Evolutionary conservation across 2,797 vertebrate genomes (phyloP), one percentile per base, ranked within the genome.

Genomic region (Melanotaenia boesemani): DNA sequence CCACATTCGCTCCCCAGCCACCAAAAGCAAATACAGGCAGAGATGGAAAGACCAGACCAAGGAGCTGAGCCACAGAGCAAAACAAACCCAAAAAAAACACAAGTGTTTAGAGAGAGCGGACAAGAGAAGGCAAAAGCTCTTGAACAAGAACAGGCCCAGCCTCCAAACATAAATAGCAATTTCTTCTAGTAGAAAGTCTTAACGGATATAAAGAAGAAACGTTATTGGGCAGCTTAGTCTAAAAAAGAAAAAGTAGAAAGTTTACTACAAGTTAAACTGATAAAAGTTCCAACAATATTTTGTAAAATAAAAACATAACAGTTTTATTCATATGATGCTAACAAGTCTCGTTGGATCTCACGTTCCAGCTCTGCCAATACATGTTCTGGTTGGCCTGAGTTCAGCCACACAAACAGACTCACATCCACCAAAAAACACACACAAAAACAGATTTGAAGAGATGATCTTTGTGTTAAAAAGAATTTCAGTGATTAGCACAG

Each of bases 21-120:
- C 92, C 92, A 89, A 77, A 91, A 91, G 90, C 91, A 88, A 87
- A 90, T 89, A 89, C 85, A 92, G 92, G 91, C 91, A 93, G 92
- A 91, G 91, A 76, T 84, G 85, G 88, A 93, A 87, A 91, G 80
- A 86, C 80, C 85, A 92, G 90, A 91, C 86, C 91, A 84, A 89
- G 81, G 78, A 89, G 83, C 84, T 77, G 80, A 82, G 83, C 84
- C 80, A 79, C 55, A 86, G 83, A 52, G 84, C 76, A 73, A 84
- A 85, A 77, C 69, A 63, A 52, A 46, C 20, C 11, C 9, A 12
- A 10, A 12, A 37, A 44, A 44, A 18, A 24, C 5, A 81, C 63
- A 52, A 24, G 63, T 37, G 75, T 80, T 81, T 66, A 87, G 81
- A 86, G 74, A 87, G 78, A 82, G 80, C 66, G 64, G 69, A 86